Evolutionary conservation across 2,888 invertebrate species (phyloP), one percentile per base, ranked within the genome.

Genomic region (Geophilus truncorum): DNA sequence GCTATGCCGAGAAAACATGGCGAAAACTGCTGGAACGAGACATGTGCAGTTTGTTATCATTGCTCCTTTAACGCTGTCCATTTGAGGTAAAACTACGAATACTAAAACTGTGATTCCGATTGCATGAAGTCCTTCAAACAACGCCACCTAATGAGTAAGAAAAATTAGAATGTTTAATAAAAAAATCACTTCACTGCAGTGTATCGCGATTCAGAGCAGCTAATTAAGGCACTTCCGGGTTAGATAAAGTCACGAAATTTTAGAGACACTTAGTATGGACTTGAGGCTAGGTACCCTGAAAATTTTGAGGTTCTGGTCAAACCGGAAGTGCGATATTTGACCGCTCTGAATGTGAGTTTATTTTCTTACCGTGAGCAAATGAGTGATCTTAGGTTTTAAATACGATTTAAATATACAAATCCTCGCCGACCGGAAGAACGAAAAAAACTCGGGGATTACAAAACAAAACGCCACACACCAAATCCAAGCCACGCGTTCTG

Each of bases 41-140:
- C 97, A 97, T 80, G 98, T 91, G 85, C 97, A 97, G 87, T 97
- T 97, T 30, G 97, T 97, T 83, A 98, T 89, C 95, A 97, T 97
- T 45, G 96, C 95, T 62, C 96, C 97, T 87, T 96, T 95, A 80
- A 97, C 93, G 5, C 96, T 95, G 87, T 98, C 97, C 84, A 98
- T 88, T 86, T 95, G 93, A 0, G 98, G 98, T 78, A 98, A 89
- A 77, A 98, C 92, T 82, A 92, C 91, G 87, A 96, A 95, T 85
- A 96, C 92, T 83, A 98, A 90, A 57, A 97, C 87, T 0, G 93
- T 94, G 83, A 96, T 88, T 34, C 98, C 98, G 81, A 95, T 89
- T 0, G 95, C 93, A 86, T 97, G 96, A 78, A 95, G 89, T 2
- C 95, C 93, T 89, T 98, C 98, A 86, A 95, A 92, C 77, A 94